These are phyloP conservation scores for Caenorhabditis zanzibari DNA, from an alignment of 2,888 invertebrate genomes.

Conservation along the genomic window DNA sequence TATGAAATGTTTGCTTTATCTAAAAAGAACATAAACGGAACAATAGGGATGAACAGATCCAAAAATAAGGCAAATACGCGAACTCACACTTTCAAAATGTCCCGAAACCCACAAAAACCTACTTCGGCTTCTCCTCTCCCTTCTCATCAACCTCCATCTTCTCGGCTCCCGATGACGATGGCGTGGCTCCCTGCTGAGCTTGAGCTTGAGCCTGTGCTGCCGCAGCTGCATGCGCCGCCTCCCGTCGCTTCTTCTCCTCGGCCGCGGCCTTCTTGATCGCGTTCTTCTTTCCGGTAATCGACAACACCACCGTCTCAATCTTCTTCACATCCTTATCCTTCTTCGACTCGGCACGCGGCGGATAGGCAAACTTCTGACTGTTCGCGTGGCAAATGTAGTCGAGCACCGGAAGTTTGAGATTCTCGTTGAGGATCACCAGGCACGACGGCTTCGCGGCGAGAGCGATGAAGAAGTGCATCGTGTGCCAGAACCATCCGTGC, in stretches of 20 bases:
- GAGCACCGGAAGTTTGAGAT: constrained; percentile 56
- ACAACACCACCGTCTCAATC: constrained; percentile 63
- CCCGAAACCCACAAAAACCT: too few relatives aligned
- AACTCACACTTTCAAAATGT: background rate
- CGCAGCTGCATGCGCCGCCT: constrained; percentile 21
- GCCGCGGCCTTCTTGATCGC: constrained; percentile 32
- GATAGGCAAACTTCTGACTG: constrained; percentile 52
- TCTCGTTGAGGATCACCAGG: constrained; percentile 53
- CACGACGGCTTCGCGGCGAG: constrained; percentile 63
- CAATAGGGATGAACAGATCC: too few relatives aligned
- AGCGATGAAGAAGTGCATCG: constrained; percentile 63
- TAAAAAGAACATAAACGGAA: too few relatives aligned
- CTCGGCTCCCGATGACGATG: constrained; percentile 15
- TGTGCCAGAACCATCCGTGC: constrained; percentile 69
- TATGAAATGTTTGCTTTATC: too few relatives aligned
- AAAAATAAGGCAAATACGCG: too few relatives aligned
- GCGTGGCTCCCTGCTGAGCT: background rate
- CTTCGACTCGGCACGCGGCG: constrained; percentile 58
- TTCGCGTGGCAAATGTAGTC: constrained; percentile 42
- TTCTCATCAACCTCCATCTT: constrained; percentile 54
- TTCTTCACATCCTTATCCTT: constrained; percentile 65
- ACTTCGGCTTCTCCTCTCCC: constrained; percentile 19
- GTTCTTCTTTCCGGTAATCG: constrained; percentile 65
- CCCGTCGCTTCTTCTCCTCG: constrained; percentile 42
- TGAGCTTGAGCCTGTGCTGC: background rate